Base-by-base conservation (phyloP, 2,797 vertebrate species). In the Phataginus tricuspis region DNA sequence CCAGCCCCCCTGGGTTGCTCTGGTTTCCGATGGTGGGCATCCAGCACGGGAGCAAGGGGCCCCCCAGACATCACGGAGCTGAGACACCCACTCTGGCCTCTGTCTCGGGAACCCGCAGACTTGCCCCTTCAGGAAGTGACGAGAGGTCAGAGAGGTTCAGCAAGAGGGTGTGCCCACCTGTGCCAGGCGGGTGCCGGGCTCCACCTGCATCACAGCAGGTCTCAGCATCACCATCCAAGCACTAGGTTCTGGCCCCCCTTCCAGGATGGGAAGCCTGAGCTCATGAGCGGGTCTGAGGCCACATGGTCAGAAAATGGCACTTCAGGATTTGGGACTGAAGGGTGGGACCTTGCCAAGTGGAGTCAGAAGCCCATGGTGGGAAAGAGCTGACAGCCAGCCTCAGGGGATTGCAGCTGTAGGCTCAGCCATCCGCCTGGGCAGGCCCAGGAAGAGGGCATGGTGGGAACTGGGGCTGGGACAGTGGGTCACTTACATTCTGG, bases 101-200 rank as follows among this genome's bases (percentile, higher is more conserved):
- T 59, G 85, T 59, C 59, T 72, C 2, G 7, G 57, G 88, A 68
- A 31, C 25, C 11, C 31, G 1, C 49, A 80, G 51, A 45, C 45
- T 51, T 1, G 16, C 21, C 34, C 23, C 14, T 82, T 68, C 19
- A 7, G 72, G 25, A 77, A 69, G 57, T 10, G 51, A 23, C 7
- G 0, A 45, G 64, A 45, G n/a, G 74, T 34, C 25, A 92, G 86
- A 29, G 72, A 68, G 10, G 2, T 29, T 29, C 3, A 8, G 78
- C n/a, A 10, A 14, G 25, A 39, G 49, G 25, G 21, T 0, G 0
- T 2, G 16, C n/a, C 49, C 39, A 16, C 19, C 7, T 7, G 49
- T 4, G 11, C 57, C 45, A 53, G 29, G 16, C 51, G 5, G 31
- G 18, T 15, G 23, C 3, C 2, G 14, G 18, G 39, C 53, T 23